Evolutionary conservation across 2,888 invertebrate species (phyloP), one percentile per base, ranked within the genome.

Genomic region (Campoplex nolae): DNA sequence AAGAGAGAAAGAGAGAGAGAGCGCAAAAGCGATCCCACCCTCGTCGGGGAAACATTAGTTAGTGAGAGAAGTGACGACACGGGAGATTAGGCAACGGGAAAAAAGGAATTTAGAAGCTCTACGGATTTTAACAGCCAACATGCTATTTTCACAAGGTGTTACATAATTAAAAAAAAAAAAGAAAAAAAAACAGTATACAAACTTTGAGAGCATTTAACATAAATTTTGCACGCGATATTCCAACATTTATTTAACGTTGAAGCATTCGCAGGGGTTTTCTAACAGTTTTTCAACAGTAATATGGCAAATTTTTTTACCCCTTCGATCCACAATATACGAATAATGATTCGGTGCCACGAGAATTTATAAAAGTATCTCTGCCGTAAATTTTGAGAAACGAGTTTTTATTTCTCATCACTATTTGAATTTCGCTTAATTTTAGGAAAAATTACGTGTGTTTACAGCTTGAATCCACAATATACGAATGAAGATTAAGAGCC

Each of bases 51-150:
- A 28, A 76, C 56, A 54, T 18, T 38, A 13, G 23, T 38, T 48
- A 32, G 38, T 9, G 71, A 45, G 56, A 28, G 16, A 42, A 58
- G 70, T 65, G 48, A 35, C 16, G 68, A 65, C 58, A 42, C 32
- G 68, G 45, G 45, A 74, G 51, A 81, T 81, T 81, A 76, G n/a
- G 23, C 75, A 45, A 42, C 18, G 48, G 42, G 32, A 51, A 45
- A 67, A 48, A 67, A 51, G 73, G 1, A n/a, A 11, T 74, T 48
- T 28, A 68, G 68, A 38, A 68, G 77, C 74, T 84, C 74, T 68
- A 54, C 81, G 77, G 62, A 81, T 86, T 84, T 80, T 77, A 84
- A 86, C 45, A 73, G 84, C 77, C 86, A 84, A 86, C 62, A 28
- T 62, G 18, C 51, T 18, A 54, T 75, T 54, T 70, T 48, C 18